Base-by-base conservation (phyloP, 2,888 invertebrate species). In the Drosophila longiperda region DNA sequence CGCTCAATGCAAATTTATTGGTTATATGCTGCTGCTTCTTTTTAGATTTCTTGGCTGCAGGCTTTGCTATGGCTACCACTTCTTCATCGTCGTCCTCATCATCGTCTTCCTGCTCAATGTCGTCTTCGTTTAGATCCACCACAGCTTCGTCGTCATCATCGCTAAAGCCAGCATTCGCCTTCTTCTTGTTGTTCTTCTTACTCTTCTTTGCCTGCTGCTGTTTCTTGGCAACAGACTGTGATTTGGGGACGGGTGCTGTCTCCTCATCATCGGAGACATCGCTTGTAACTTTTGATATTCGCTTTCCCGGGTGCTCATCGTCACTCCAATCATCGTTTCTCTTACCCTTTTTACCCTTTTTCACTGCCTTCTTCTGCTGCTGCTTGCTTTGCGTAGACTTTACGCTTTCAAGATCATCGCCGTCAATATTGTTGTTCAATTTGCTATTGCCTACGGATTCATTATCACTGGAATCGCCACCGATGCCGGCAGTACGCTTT, bases 401-500 rank as follows among this genome's bases (percentile, higher is more conserved):
- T 2, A 83, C 45, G 53, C 85, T 83, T 52, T 92, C 91, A 26
- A 86, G 58, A 5, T 91, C 91, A 63, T 94, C 94, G 75, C 93
- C 93, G 38, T 94, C 81, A 29, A 70, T 66, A 34, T 55, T 73
- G 2, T 50, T 61, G 53, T 54, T 70, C 8, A 57, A 58, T 52
- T 79, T 83, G 48, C 50, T 82, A 33, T 72, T 78, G 0, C 68
- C 64, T 5, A 76, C 53, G 65, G 87, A 78, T 66, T 95, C 94
- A 75, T 94, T 94, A 61, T 94, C 94, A 68, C 94, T 94, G 64
- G 94, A 94, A 72, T 92, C 93, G 80, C 92, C 94, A 42, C 94
- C 94, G 34, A 94, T 94, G 45, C 58, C 72, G 34, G 63, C 69
- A 29, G 54, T 61, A 91, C 94, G 94, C 73, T 91, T 92, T 5